A percentile compares a stretch with the other conserved stretches of the same genome.
Evolutionary conservation across 1,140 invertebrate species (phyloP).

Genomic region (Acyrthosiphon pisum): DNA sequence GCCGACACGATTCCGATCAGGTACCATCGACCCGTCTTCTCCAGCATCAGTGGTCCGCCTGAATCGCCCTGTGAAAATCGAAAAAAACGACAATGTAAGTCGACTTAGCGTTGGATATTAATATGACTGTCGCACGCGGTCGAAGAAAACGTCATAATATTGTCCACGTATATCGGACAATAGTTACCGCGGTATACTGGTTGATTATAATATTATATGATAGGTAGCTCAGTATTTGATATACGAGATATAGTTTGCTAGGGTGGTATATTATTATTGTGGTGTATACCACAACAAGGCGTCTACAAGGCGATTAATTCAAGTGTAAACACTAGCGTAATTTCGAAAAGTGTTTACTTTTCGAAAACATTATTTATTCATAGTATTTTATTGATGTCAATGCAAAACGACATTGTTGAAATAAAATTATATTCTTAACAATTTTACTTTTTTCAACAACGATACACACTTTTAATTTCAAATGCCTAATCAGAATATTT

Average conservation of each 20-base stretch:
- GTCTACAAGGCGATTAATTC: too few species aligned
- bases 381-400: too few species aligned
- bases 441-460: neutral
- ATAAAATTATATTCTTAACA: neutral
- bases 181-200: too few species aligned
- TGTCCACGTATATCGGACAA: too few species aligned
- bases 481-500: neutral
- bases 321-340: too few species aligned
- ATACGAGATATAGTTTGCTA: neutral
- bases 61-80: slow-evolving; percentile 76
- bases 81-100: neutral
- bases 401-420: too few species aligned
- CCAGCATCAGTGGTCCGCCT: slow-evolving; percentile 88
- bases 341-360: too few species aligned
- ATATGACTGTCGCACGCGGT: neutral
- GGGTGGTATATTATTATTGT: too few species aligned
- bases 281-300: too few species aligned
- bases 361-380: too few species aligned
- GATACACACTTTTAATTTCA: neutral
- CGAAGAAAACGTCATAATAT: too few species aligned
- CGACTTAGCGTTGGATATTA: too few species aligned
- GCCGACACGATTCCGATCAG: slow-evolving; percentile 91
- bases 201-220: neutral
- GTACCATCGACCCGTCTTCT: slow-evolving; percentile 84
- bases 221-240: neutral